These are phyloP conservation scores for Aramus guarauna DNA, from an alignment of 2,113 vertebrate species.

Conservation along the genomic window DNA sequence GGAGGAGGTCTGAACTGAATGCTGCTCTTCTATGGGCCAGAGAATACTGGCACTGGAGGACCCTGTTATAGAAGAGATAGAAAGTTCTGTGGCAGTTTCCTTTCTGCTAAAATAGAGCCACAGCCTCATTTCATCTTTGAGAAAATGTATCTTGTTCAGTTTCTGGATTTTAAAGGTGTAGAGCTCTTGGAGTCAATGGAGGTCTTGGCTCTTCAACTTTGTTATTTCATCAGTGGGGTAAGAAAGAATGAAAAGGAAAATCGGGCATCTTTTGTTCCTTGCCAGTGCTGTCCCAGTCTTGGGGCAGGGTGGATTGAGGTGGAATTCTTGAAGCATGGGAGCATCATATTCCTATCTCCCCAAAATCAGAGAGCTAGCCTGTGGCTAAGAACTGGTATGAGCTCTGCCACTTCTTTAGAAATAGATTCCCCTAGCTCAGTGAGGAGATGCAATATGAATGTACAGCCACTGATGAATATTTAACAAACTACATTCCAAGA, in stretches of 20 bases:
- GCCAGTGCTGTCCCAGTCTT: neutral
- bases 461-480: neutral
- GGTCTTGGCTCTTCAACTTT: neutral
- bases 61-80: neutral
- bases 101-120: neutral
- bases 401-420: neutral
- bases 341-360: neutral
- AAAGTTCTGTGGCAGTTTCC: neutral
- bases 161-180: neutral
- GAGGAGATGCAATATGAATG: neutral
- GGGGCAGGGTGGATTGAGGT: neutral
- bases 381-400: neutral
- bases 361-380: neutral
- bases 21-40: neutral
- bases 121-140: neutral
- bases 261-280: neutral
- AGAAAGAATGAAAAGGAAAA: neutral
- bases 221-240: neutral
- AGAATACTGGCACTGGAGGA: neutral
- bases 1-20: neutral
- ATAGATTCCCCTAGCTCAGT: neutral
- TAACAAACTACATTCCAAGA: neutral
- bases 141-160: neutral
- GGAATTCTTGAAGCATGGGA: neutral
- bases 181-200: neutral